These are phyloP conservation scores for Eilema caniola DNA, from an alignment of 2,888 invertebrate species.

Conservation along the genomic window DNA sequence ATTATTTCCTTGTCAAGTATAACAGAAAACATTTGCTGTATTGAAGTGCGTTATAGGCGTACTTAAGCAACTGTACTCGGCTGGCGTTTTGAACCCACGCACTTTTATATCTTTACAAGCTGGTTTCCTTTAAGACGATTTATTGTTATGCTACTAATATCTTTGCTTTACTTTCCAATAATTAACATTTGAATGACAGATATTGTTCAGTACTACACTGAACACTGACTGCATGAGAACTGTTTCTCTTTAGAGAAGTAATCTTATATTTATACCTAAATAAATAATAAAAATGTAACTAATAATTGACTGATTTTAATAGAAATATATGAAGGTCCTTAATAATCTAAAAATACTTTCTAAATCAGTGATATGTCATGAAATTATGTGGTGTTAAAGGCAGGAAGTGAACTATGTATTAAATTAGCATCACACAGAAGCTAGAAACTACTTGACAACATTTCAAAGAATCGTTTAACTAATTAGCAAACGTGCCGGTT, in stretches of 20 bases:
- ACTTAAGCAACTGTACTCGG: conserved; percentile 77
- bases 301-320: not conserved
- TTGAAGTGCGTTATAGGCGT: conserved; percentile 77
- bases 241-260: conserved; percentile 21
- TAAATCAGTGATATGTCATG: not conserved
- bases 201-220: conserved; percentile 41
- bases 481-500: conserved; percentile 46
- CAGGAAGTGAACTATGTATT: conserved; percentile 9
- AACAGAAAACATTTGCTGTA: conserved; percentile 52
- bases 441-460: conserved; percentile 22
- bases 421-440: conserved; percentile 26
- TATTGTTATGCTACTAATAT: conserved; percentile 82
- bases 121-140: conserved; percentile 80
- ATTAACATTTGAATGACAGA: conserved; percentile 74
- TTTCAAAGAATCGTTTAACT: conserved; percentile 46
- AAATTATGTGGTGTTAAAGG: not conserved
- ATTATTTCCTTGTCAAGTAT: conserved; percentile 47
- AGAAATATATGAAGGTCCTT: not conserved
- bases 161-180: conserved; percentile 72
- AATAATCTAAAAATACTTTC: not conserved
- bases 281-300: not conserved
- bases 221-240: conserved; percentile 34
- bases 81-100: conserved; percentile 75
- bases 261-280: not conserved
- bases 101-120: conserved; percentile 81